Conservation (phyloP, 2,888 invertebrate genomes). For the Ametastegia equiseti region DNA sequence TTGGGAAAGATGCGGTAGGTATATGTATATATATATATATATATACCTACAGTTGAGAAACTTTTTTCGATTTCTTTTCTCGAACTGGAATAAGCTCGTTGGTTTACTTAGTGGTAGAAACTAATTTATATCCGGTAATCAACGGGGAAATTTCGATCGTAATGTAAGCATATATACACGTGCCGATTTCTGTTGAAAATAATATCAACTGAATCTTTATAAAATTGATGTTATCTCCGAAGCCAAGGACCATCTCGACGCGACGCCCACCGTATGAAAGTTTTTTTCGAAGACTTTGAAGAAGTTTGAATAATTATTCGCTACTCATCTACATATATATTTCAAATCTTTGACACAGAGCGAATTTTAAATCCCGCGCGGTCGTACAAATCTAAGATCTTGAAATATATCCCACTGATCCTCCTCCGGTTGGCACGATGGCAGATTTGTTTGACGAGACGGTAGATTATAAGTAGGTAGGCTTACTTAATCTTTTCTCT, state of each 20-base stretch:
- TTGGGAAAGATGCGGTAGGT: background rate
- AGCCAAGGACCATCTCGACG: background rate
- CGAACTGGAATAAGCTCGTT: background rate
- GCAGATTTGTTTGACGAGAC: background rate
- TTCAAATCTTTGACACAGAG: background rate
- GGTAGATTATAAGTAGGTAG: too few species aligned
- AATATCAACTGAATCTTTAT: background rate
- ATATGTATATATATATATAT: background rate
- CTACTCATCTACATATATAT: background rate
- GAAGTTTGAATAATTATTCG: background rate
- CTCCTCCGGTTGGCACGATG: background rate
- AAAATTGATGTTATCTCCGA: background rate
- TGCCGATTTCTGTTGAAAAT: background rate
- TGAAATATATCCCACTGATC: background rate
- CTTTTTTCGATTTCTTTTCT: constrained; percentile 24
- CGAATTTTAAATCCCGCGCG: background rate
- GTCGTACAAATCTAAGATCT: background rate
- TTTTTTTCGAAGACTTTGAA: background rate
- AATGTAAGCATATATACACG: background rate
- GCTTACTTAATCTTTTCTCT: background rate
- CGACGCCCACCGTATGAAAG: background rate
- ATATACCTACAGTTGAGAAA: constrained; percentile 4
- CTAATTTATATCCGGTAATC: constrained; percentile 18
- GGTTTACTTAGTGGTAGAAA: background rate
- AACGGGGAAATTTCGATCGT: background rate